Conservation (phyloP, 2,797 vertebrate species). For the Glossophaga mutica region DNA sequence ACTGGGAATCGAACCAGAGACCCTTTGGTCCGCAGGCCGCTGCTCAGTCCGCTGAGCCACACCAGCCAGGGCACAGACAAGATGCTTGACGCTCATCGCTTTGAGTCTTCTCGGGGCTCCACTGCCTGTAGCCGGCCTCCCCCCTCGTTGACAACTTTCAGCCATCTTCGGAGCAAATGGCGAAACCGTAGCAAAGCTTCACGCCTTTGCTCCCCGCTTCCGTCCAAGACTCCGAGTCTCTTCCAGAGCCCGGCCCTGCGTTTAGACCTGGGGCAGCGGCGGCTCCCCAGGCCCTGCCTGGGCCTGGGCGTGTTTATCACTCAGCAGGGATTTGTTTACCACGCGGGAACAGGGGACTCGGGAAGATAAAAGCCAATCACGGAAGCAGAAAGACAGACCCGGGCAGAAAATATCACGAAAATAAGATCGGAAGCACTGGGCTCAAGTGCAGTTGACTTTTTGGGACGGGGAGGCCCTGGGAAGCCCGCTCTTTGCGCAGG, state of each 20-base stretch:
- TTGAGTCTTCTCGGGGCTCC: conserved; percentile 30
- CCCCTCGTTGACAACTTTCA: conserved; percentile 32
- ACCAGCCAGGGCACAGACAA: neutral
- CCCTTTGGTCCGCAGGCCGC: too few relatives aligned
- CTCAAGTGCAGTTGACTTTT: neutral
- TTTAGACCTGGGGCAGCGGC: conserved; percentile 39
- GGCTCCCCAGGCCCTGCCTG: conserved; percentile 38
- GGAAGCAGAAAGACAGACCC: conserved; percentile 40
- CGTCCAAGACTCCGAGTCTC: conserved; percentile 47
- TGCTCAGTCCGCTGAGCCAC: too few relatives aligned
- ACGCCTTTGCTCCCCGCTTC: neutral
- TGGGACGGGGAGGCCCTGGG: neutral
- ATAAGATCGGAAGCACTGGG: conserved; percentile 43
- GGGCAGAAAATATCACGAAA: conserved; percentile 52
- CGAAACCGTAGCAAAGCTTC: conserved; percentile 32
- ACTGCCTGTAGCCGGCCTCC: conserved; percentile 26
- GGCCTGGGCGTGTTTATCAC: conserved; percentile 59
- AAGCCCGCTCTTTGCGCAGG: neutral
- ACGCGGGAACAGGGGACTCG: conserved; percentile 43
- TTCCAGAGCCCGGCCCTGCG: conserved; percentile 57
- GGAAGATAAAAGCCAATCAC: conserved; percentile 68
- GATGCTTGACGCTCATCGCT: conserved; percentile 13
- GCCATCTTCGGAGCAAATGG: conserved; percentile 51
- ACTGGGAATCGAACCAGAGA: too few relatives aligned
- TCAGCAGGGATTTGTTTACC: conserved; percentile 65